Evolutionary conservation across 2,888 invertebrate genomes (phyloP).

Genomic region (Euzetes globulus): DNA sequence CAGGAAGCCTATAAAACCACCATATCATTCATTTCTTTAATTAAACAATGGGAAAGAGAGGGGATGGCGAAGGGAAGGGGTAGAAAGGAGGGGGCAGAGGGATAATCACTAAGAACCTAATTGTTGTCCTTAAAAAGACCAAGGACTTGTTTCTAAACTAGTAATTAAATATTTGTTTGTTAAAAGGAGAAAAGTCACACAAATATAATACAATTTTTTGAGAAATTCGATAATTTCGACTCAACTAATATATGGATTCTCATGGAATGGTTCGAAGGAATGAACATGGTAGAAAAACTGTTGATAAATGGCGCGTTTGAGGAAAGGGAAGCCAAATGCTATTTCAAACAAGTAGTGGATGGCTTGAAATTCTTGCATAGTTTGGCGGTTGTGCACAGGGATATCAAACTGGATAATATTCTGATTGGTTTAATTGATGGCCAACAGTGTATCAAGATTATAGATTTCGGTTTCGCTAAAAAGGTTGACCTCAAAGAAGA

Average conservation of each 20-base stretch:
- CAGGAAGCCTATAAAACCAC: too few relatives aligned
- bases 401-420: constrained; percentile 96
- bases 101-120: too few relatives aligned
- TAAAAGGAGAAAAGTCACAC: background rate
- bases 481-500: background rate
- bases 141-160: too few relatives aligned
- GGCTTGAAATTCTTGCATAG: constrained; percentile 92
- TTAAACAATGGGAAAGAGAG: too few relatives aligned
- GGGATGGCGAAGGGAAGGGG: too few relatives aligned
- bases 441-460: constrained; percentile 40
- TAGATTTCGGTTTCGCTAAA: constrained; percentile 14
- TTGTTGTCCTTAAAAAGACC: too few relatives aligned
- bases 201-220: constrained; percentile 1
- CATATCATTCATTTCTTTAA: too few relatives aligned
- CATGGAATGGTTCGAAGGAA: background rate
- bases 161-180: too few relatives aligned
- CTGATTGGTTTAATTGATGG: constrained; percentile 74
- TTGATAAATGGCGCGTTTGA: background rate
- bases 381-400: constrained; percentile 91
- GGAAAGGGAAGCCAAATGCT: constrained; percentile 48
- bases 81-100: too few relatives aligned
- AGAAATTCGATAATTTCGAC: background rate
- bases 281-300: background rate
- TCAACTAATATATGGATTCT: background rate
- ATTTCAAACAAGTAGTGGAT: constrained; percentile 83